A percentile compares a stretch with the other conserved stretches of the same genome.
Evolutionary conservation across 2,888 invertebrate genomes (phyloP).

Genomic region (Zelleria hepariella): DNA sequence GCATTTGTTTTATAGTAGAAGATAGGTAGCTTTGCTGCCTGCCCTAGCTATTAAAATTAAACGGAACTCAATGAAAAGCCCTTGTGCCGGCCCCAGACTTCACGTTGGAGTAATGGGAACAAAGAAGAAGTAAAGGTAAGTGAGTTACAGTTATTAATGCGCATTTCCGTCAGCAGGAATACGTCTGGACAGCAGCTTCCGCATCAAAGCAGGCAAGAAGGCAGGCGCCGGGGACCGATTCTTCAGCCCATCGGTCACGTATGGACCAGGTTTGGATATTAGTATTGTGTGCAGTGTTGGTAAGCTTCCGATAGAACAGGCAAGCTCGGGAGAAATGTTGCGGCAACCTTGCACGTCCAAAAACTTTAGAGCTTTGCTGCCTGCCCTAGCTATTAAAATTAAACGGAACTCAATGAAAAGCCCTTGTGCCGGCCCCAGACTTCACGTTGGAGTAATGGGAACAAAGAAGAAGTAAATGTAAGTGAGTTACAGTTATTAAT

Average conservation of each 20-base stretch:
- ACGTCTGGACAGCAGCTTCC: slow-evolving; percentile 29
- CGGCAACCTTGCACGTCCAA: slow-evolving; percentile 73
- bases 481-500: not conserved
- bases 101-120: too few species aligned
- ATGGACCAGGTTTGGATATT: slow-evolving; percentile 61
- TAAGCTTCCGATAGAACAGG: slow-evolving; percentile 45
- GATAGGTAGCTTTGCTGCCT: too few species aligned
- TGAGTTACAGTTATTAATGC: not conserved
- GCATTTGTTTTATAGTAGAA: too few species aligned
- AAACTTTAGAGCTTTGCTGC: too few species aligned
- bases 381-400: too few species aligned
- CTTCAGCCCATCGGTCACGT: slow-evolving; percentile 50
- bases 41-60: too few species aligned
- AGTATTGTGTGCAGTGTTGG: slow-evolving; percentile 58
- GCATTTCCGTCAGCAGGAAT: not conserved
- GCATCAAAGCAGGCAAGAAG: slow-evolving; percentile 52
- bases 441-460: too few species aligned
- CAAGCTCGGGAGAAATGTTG: slow-evolving; percentile 58
- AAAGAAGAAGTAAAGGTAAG: not conserved
- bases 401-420: too few species aligned
- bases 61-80: not conserved
- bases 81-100: too few species aligned
- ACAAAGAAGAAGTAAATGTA: not conserved
- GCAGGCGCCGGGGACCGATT: slow-evolving; percentile 46
- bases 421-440: too few species aligned